Evolutionary conservation across 2,113 vertebrate genomes (phyloP).

Genomic region (Tapirus terrestris): DNA sequence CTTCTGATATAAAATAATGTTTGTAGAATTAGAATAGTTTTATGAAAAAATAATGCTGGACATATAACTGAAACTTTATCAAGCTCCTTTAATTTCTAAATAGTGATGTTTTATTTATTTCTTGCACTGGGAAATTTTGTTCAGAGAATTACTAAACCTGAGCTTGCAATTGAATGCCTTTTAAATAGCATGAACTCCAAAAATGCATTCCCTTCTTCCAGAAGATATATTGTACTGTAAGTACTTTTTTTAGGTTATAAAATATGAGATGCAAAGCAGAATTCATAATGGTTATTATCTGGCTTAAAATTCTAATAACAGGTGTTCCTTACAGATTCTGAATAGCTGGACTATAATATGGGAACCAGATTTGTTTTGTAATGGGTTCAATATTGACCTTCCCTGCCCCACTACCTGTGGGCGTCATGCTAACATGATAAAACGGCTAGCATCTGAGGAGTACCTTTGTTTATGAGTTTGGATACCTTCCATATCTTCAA

Average conservation of each 20-base stretch:
- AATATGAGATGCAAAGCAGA: constrained; percentile 33
- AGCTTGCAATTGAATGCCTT: neutral
- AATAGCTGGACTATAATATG: neutral
- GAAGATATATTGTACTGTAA: constrained; percentile 28
- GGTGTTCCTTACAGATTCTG: neutral
- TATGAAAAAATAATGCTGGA: neutral
- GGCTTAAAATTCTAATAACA: neutral
- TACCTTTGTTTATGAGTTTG: neutral
- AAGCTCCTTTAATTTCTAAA: neutral
- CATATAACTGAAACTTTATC: constrained; percentile 3
- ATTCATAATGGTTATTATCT: constrained; percentile 34
- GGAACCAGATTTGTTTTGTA: neutral
- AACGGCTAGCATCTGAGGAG: neutral
- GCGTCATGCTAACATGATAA: neutral
- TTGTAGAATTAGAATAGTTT: neutral
- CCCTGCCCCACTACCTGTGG: rapidly evolving
- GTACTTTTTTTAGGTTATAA: constrained; percentile 12
- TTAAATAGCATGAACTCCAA: neutral
- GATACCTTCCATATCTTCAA: constrained; percentile 15
- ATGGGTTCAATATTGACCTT: neutral
- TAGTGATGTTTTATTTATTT: constrained; percentile 16
- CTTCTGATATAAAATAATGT: neutral
- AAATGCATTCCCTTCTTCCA: neutral
- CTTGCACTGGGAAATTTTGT: neutral
- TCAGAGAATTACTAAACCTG: neutral